Base-by-base conservation (phyloP, 2,113 vertebrate species). In the Canis aureus region DNA sequence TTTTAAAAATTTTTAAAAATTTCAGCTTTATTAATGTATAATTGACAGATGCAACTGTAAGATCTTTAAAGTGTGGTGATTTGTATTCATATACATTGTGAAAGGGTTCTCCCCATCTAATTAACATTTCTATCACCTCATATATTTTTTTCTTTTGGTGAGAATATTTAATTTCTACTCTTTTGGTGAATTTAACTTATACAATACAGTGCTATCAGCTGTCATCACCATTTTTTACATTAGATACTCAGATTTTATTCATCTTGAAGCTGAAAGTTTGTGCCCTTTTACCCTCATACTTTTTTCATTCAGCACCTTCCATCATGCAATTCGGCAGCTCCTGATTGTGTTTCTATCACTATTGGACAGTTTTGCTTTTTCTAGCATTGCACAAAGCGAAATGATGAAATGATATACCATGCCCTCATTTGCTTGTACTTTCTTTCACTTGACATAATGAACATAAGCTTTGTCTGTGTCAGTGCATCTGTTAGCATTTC, bases 241-340 rank as follows among this genome's bases (percentile, higher is more conserved):
- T 53, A 59, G 51, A 19, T 78, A 32, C 13, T 74, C 8, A 35
- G 66, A 51, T 15, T 20, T 62, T 19, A 59, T 60, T 73, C 22
- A 35, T 62, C 29, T 73, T 73, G 71, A 17, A 92, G 57, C 57
- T 93, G 25, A 53, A 64, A 22, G 7, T 29, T 73, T 73, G 13
- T 62, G 9, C 7, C n/a, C 4, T 35, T 85, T 80, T 55, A 59
- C 20, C 2, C 11, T 76, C 17, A 4, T 13, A 2, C 23, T 1
- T 51, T 76, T 81, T 82, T 78, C 20, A 53, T 74, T 66, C 43
- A 69, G 5, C 4, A 32, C 2, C 15, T 2, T 78, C 27, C 15
- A 80, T 43, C 8, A 5, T 15, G 25, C 3, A 74, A 25, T n/a
- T 10, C 0, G 9, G n/a, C 4, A 73, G 35, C 0, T n/a, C 66